phyloP scores from a whole-genome alignment of 2,113 vertebrate species.

The Oreochromis spilurus region DNA sequence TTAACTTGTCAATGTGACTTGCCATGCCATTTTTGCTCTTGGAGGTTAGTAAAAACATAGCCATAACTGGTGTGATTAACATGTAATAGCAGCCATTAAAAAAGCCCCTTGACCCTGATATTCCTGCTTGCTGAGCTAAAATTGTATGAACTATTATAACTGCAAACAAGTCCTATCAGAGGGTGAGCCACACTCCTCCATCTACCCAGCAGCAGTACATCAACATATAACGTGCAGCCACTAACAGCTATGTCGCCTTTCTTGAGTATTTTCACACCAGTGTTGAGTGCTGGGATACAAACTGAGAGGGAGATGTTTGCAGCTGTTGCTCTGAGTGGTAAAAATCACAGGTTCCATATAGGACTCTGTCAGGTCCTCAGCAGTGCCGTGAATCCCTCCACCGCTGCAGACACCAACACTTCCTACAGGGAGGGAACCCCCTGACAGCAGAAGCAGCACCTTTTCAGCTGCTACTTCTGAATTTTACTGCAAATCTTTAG shows the following conservation, averaged over 20 bases:
- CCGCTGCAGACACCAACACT: background rate
- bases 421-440: background rate
- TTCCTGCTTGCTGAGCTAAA: background rate
- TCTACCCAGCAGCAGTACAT: background rate
- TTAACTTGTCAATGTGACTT: accelerated
- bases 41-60: background rate
- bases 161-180: accelerated
- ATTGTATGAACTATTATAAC: background rate
- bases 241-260: background rate
- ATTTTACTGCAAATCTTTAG: background rate
- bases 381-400: background rate
- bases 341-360: background rate
- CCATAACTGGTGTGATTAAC: accelerated
- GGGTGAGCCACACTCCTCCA: background rate
- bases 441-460: background rate
- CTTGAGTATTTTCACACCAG: background rate
- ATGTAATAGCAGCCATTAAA: background rate
- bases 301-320: background rate
- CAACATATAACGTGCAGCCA: background rate
- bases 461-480: background rate
- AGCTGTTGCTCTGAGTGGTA: background rate
- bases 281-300: background rate
- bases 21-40: background rate
- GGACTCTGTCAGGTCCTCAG: background rate
- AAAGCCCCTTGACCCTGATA: background rate